Conservation (phyloP, 1,140 invertebrate genomes). For the Pogonus chalceus region DNA sequence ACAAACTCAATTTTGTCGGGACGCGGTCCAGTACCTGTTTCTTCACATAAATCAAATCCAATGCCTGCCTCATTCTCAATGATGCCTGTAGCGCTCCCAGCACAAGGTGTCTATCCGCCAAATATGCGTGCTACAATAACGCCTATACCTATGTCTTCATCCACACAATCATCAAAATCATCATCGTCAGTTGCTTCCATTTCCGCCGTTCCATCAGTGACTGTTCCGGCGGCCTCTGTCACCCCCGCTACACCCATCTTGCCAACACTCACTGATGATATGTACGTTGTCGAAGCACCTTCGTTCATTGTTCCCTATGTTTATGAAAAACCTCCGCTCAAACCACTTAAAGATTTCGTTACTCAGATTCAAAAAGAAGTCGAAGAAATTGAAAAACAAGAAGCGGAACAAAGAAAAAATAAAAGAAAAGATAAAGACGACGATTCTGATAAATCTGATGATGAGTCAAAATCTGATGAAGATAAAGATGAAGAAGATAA, state of each 20-base stretch:
- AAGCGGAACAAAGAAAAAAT: constrained; percentile 34
- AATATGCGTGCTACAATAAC: constrained; percentile 49
- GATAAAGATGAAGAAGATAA: constrained; percentile 32
- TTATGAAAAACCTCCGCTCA: constrained; percentile 77
- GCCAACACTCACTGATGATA: constrained; percentile 75
- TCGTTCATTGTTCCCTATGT: constrained; percentile 88
- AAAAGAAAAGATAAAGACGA: constrained; percentile 22
- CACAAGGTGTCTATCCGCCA: constrained; percentile 45
- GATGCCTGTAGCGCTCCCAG: constrained; percentile 41
- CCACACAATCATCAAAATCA: constrained; percentile 13
- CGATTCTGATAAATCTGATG: constrained; percentile 29
- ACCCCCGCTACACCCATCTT: constrained; percentile 48
- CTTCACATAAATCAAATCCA: constrained; percentile 25
- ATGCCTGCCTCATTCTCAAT: constrained; percentile 17
- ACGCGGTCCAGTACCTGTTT: constrained; percentile 48
- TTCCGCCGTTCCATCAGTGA: constrained; percentile 24
- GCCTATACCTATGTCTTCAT: constrained; percentile 39
- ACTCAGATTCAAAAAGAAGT: constrained; percentile 49
- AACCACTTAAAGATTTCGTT: constrained; percentile 66
- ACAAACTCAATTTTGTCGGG: constrained; percentile 61
- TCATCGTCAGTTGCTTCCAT: constrained; percentile 20
- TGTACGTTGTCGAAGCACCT: constrained; percentile 83
- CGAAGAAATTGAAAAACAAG: constrained; percentile 33
- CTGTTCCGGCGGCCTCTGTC: constrained; percentile 33
- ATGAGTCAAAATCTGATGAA: constrained; percentile 22